Evolutionary conservation across 2,888 invertebrate genomes (phyloP), one percentile per base, ranked within the genome.

Genomic region (Fragum fragum): DNA sequence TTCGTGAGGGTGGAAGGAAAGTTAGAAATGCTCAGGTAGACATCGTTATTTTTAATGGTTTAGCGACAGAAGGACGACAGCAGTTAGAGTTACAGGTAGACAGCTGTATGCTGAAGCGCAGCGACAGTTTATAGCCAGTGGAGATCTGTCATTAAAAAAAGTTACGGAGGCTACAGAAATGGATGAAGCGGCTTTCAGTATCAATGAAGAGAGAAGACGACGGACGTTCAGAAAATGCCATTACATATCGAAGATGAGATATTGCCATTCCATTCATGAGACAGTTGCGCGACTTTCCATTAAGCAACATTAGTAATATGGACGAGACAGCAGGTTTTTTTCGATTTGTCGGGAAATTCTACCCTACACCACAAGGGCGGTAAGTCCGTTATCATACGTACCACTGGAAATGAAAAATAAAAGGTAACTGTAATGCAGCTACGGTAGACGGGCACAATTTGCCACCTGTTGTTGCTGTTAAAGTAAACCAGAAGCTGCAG

Each of bases 281-380:
- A 1, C 29, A 26, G 42, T 29, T 71, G 63, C 47, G 36, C 7
- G n/a, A 23, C 32, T 47, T 47, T 52, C 18, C 29, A 3, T 1
- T 47, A 21, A 21, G 42, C n/a, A n/a, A 28, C 14, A 59, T 73
- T 28, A 61, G 59, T 26, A 76, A 61, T 47, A 71, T 71, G 61
- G 71, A 59, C 26, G 70, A 57, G 36, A 59, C 71, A 11, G 61
- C 71, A 21, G n/a, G 59, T 76, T n/a, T 70, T 61, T 36, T 71
- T 76, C n/a, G 76, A 76, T 32, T 71, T 76, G 76, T 71, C 76
- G 16, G 76, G 76, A 7, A 76, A 76, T 39, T 59, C 76, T 2
- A 76, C 71, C 16, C 28, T 61, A 1, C 47, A 71, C 21, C 71
- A 28, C 14, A 59, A 61, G 18, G 78, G 78, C 14, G 66, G 73